A percentile compares a stretch with the other conserved stretches of the same genome.
Conservation (phyloP, 2,113 vertebrate genomes). For the Scalopus aquaticus region DNA sequence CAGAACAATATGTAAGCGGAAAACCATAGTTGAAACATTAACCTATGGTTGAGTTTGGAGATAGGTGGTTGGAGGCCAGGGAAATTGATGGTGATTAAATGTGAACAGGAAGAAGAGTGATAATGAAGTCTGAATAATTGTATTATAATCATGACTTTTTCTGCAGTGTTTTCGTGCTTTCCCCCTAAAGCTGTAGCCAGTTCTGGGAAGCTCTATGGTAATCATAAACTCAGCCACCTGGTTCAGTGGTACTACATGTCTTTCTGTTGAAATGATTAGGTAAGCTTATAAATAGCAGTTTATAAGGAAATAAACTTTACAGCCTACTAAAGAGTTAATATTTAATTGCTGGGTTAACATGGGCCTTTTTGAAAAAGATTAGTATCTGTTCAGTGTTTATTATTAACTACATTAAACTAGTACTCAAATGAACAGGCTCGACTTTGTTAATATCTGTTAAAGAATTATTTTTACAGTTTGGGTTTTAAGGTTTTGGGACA, state of each 20-base stretch:
- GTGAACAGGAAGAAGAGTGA: neutral
- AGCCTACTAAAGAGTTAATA: conserved; percentile 68
- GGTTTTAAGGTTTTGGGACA: neutral
- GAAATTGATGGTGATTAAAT: neutral
- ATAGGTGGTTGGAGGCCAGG: neutral
- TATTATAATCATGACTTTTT: neutral
- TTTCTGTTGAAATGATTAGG: conserved; percentile 44
- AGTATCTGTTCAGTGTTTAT: conserved; percentile 62
- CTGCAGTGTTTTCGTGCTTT: neutral
- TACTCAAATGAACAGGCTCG: neutral
- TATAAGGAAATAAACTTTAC: conserved; percentile 64
- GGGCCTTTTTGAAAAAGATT: conserved; percentile 60
- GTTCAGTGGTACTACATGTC: neutral
- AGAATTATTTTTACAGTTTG: neutral
- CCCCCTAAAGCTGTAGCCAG: neutral
- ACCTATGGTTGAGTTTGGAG: neutral
- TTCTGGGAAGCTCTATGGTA: neutral
- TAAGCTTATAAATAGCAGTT: conserved; percentile 27
- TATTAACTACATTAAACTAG: conserved; percentile 62
- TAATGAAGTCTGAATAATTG: neutral
- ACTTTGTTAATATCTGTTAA: conserved; percentile 39
- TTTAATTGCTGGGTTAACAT: conserved; percentile 63
- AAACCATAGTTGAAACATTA: neutral
- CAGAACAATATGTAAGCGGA: neutral
- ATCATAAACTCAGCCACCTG: conserved; percentile 48